phyloP scores from a whole-genome alignment of 2,888 invertebrate genomes.

The Melanostoma mellinum region DNA sequence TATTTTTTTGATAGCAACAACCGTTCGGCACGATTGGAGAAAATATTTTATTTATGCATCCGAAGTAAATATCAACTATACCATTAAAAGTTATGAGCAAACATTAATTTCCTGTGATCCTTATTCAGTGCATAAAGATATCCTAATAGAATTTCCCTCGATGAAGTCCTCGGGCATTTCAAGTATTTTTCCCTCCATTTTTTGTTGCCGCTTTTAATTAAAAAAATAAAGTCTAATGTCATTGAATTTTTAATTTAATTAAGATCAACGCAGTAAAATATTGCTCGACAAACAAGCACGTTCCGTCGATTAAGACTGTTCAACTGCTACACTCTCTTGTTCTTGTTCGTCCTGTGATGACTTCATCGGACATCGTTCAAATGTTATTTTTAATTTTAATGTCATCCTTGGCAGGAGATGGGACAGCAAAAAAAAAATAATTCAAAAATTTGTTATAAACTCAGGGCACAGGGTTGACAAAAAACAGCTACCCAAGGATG shows the following conservation, averaged over 20 bases:
- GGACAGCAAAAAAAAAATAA: conserved; percentile 15
- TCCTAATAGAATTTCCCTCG: conserved; percentile 2
- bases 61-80: neutral
- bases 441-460: conserved; percentile 32
- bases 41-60: conserved; percentile 1
- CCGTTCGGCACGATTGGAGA: neutral
- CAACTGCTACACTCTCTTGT: neutral
- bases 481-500: conserved; percentile 8
- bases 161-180: conserved; percentile 6
- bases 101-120: conserved; percentile 22
- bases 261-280: conserved; percentile 51
- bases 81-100: conserved; percentile 7
- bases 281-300: conserved; percentile 56
- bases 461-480: conserved; percentile 22
- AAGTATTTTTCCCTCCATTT: conserved; percentile 1
- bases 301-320: conserved; percentile 54
- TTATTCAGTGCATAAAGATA: neutral
- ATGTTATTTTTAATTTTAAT: conserved; percentile 55
- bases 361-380: conserved; percentile 55
- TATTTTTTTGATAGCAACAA: neutral
- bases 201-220: neutral
- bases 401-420: conserved; percentile 31
- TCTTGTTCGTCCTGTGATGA: conserved; percentile 46
- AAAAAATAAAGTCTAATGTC: conserved; percentile 6
- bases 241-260: conserved; percentile 60